A percentile compares a stretch with the other conserved stretches of the same genome.
These are phyloP conservation scores for Spheniscus humboldti DNA, from an alignment of 2,797 vertebrate genomes.

Conservation along the genomic window DNA sequence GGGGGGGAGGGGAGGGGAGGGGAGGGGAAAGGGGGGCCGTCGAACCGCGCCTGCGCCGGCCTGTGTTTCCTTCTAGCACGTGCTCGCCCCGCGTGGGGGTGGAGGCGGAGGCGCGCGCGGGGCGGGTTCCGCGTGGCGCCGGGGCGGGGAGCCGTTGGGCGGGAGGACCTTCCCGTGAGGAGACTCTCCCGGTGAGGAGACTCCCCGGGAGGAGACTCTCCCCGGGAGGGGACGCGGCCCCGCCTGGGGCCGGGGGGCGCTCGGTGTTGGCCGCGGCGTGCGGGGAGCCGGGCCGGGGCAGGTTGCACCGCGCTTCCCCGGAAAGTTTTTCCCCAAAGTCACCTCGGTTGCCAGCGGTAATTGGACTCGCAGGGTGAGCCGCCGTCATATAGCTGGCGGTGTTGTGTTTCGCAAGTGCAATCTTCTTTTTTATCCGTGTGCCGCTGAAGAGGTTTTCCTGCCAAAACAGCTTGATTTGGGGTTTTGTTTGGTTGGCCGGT, in stretches of 20 bases:
- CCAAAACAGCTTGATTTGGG: neutral
- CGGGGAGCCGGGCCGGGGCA: neutral
- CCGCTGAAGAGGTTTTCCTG: neutral
- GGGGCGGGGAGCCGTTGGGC: neutral
- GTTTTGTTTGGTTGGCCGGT: neutral
- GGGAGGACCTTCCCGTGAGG: no score
- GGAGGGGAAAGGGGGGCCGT: neutral
- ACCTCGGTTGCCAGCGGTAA: neutral
- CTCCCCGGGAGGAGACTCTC: neutral
- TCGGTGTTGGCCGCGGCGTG: neutral
- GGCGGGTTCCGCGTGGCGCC: neutral
- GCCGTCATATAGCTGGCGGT: rapidly evolving
- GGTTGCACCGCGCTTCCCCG: no score
- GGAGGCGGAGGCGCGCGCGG: neutral
- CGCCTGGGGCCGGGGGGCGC: neutral
- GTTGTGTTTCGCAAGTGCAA: neutral
- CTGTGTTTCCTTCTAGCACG: neutral
- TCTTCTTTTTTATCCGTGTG: neutral
- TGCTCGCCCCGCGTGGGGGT: neutral
- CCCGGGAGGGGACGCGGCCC: neutral
- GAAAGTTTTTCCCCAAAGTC: neutral
- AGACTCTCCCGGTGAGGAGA: neutral
- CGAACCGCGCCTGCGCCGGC: neutral
- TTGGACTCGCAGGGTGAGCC: neutral
- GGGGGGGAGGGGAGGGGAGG: no score